Evolutionary conservation across 2,113 vertebrate genomes (phyloP), one percentile per base, ranked within the genome.

Genomic region (Neolamprologus cancellatus): DNA sequence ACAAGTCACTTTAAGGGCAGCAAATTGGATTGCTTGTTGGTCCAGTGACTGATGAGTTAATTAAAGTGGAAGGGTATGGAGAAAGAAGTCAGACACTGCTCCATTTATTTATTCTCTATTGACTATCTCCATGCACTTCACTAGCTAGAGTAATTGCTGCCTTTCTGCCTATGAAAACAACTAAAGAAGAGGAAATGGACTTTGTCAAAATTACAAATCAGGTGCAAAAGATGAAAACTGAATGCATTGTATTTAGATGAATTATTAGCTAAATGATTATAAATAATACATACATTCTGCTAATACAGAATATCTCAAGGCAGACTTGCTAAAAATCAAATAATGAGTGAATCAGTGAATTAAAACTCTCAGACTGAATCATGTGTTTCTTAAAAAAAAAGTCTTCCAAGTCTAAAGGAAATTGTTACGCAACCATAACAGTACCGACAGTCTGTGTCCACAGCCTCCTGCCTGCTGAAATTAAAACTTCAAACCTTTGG

Each of bases 21-120:
- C 89, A 86, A 89, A 94, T 89, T 88, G 89, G 86, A 94, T 93
- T 89, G 88, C 91, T 94, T 90, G 87, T 94, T 93, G 84, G 89
- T 91, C 90, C 84, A 64, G 81, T 91, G 93, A 93, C 86, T 89
- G 94, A 96, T 92, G 88, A 94, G 88, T 94, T 94, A 94, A 96
- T 96, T 95, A 95, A 94, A 88, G 84, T 85, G 57, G 92, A 92
- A 89, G 84, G 84, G 78, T 89, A 91, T 82, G 78, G 90, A 89
- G 82, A 91, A 83, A 90, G 86, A 92, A 94, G 87, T 86, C 85
- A 84, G 82, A 94, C 87, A 85, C 44, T n/a, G 85, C 92, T 89
- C 83, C 84, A 92, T 92, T 93, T 91, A 92, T 95, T 92, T 88
- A 90, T 90, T 84, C 85, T 87, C 79, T 92, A 94, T 93, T 93